Percentiles rank a stretch among this genome's conserved stretches.
Conservation (phyloP, 1,140 invertebrate genomes). For the Drosophila persimilis region DNA sequence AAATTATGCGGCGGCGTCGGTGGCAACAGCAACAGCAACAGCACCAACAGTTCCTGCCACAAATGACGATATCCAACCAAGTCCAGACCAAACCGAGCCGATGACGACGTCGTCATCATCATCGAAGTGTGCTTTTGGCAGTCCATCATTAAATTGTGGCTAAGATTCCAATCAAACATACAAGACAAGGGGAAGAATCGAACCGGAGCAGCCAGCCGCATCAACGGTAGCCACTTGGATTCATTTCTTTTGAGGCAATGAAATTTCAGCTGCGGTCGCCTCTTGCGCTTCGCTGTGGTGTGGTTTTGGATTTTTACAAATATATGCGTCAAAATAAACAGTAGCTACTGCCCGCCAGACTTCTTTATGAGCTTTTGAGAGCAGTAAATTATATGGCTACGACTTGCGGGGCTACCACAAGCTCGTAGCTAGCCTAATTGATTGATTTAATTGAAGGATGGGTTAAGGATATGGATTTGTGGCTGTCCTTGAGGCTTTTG, state of each 20-base stretch:
- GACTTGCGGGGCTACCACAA: constrained; percentile 22
- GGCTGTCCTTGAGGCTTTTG: background rate
- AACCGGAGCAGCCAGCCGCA: constrained; percentile 8
- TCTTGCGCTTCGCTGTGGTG: constrained; percentile 8
- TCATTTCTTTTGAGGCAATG: constrained; percentile 54
- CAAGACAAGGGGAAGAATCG: constrained; percentile 19
- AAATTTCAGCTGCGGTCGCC: constrained; percentile 37
- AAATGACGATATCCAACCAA: constrained; percentile 50
- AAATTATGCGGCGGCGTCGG: constrained; percentile 74
- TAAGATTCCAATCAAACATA: constrained; percentile 79
- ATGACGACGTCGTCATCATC: constrained; percentile 30
- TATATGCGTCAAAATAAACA: constrained; percentile 66
- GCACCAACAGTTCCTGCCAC: constrained; percentile 2
- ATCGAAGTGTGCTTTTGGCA: constrained; percentile 81
- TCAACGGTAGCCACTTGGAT: constrained; percentile 48
- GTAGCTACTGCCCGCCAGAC: constrained; percentile 51
- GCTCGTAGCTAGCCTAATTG: constrained; percentile 45
- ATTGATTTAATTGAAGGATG: constrained; percentile 48
- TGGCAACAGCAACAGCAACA: constrained; percentile 28
- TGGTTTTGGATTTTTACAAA: constrained; percentile 42
- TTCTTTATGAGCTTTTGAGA: constrained; percentile 54
- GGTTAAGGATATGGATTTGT: constrained; percentile 19
- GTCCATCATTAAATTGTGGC: constrained; percentile 81
- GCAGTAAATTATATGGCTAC: constrained; percentile 53
- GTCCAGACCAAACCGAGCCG: constrained; percentile 12